These are phyloP conservation scores for Eumaeus atala DNA, from an alignment of 1,140 invertebrate species.

Conservation along the genomic window DNA sequence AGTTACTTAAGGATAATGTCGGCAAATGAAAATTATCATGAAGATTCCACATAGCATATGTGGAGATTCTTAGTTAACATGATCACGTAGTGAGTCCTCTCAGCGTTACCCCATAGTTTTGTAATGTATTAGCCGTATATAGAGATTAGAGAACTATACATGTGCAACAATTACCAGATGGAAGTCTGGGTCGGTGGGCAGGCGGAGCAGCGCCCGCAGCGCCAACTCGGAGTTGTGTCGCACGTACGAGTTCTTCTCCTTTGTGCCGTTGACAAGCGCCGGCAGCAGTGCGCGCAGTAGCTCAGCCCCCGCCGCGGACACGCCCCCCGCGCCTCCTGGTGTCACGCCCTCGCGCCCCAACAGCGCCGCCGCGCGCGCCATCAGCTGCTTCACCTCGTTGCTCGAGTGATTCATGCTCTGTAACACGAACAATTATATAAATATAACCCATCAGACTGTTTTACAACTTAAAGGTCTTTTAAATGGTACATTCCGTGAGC, in stretches of 20 bases:
- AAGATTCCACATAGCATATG: too few relatives aligned
- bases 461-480: neutral
- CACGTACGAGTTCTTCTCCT: conserved; percentile 97
- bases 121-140: too few relatives aligned
- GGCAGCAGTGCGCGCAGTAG: conserved; percentile 75
- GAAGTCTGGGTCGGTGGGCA: conserved; percentile 84
- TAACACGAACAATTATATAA: conserved; percentile 20
- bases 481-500: too few relatives aligned
- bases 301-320: conserved; percentile 63
- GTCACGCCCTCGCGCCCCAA: conserved; percentile 77
- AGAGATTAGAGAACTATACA: neutral
- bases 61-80: too few relatives aligned
- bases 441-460: neutral
- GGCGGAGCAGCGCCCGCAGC: conserved; percentile 86
- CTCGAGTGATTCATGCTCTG: conserved; percentile 94
- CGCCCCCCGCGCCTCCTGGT: neutral
- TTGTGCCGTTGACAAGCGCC: conserved; percentile 96
- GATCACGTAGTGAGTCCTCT: too few relatives aligned
- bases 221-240: conserved; percentile 95
- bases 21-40: too few relatives aligned
- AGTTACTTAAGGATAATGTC: too few relatives aligned
- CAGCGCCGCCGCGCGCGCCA: conserved; percentile 86
- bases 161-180: conserved; percentile 77
- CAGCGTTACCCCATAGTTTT: too few relatives aligned
- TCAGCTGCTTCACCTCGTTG: conserved; percentile 95